These are phyloP conservation scores for Tetragonisca angustula DNA, from an alignment of 2,888 invertebrate genomes.

Conservation along the genomic window DNA sequence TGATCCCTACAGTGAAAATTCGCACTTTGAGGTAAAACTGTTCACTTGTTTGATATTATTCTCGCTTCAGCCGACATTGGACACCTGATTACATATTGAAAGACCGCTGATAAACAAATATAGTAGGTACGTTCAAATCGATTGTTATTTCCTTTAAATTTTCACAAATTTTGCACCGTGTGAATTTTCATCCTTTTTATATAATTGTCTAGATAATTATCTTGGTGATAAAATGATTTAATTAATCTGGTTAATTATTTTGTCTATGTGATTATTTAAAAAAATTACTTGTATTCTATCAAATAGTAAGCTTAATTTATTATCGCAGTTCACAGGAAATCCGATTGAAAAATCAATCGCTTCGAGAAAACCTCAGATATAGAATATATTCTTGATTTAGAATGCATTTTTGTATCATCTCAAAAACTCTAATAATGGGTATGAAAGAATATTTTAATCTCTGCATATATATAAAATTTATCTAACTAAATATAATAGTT, in stretches of 20 bases:
- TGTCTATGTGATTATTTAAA: too few relatives aligned
- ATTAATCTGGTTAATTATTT: too few relatives aligned
- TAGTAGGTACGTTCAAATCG: not conserved
- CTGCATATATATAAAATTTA: not conserved
- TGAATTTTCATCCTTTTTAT: constrained; percentile 31
- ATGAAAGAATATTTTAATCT: not conserved
- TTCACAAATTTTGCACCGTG: not conserved
- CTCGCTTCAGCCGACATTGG: not conserved
- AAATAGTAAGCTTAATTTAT: not conserved
- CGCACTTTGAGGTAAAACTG: constrained; percentile 10
- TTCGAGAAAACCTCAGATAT: not conserved
- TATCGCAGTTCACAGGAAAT: not conserved
- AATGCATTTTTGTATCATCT: not conserved
- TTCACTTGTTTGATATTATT: constrained; percentile 20
- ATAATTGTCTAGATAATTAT: not conserved
- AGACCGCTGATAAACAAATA: constrained; percentile 37
- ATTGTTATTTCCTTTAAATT: constrained; percentile 42
- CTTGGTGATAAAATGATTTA: not conserved
- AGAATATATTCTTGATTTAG: not conserved
- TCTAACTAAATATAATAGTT: too few relatives aligned
- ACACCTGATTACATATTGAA: not conserved
- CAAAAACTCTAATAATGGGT: not conserved
- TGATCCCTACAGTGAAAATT: constrained; percentile 35
- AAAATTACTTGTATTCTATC: not conserved
- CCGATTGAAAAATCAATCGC: not conserved